Evolutionary conservation across 2,113 vertebrate genomes (phyloP).

Genomic region (Gopherus evgoodei): DNA sequence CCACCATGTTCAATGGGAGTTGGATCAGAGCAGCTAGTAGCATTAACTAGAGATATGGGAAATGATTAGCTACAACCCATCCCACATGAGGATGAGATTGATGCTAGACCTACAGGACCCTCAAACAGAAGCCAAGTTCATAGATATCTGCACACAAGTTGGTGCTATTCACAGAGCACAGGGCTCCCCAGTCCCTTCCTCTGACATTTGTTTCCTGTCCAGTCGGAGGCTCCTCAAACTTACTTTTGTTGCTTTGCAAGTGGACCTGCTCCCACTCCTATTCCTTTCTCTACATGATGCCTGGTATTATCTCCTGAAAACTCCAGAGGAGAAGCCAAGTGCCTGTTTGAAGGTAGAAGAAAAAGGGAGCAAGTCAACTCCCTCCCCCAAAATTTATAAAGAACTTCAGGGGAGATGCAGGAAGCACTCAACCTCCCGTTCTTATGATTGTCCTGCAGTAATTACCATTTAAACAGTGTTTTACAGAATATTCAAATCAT

Average conservation of each 20-base stretch:
- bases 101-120: neutral
- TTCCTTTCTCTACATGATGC: neutral
- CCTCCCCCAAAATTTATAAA: neutral
- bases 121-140: neutral
- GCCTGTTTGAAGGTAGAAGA: too few relatives aligned
- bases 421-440: rapidly evolving
- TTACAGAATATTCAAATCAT: neutral
- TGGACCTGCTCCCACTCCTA: neutral
- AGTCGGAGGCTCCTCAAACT: neutral
- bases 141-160: neutral
- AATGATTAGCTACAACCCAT: neutral
- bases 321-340: neutral
- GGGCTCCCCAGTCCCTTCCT: neutral
- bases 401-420: neutral
- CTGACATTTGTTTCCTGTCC: neutral
- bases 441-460: too few relatives aligned
- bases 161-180: neutral
- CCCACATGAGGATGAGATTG: neutral
- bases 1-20: neutral
- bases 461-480: neutral
- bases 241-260: neutral
- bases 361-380: neutral
- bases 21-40: neutral
- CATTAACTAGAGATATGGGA: neutral
- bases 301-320: neutral